Evolutionary conservation across 92 coral and sea anemone genomes (phyloP), one percentile per base, ranked within the genome.

Genomic region (Palythoa grandis): DNA sequence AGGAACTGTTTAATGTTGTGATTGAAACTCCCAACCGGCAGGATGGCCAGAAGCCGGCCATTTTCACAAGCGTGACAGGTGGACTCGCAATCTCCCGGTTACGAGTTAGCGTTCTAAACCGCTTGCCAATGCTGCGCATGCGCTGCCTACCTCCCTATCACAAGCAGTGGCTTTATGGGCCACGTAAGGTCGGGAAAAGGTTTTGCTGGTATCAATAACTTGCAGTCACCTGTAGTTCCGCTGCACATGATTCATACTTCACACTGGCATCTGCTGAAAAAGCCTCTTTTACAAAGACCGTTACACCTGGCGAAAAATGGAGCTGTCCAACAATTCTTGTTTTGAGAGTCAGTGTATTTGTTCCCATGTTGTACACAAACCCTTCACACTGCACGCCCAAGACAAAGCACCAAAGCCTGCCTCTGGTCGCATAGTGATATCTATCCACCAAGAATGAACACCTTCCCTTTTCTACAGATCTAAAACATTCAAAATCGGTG

Each of bases 281-380:
- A 19, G 56, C 77, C 47, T 38, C 47, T 20, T 43, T 72, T 24
- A 72, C 77, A 43, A 72, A 72, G 29, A 39, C 40, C 5, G 54
- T 20, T 24, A 72, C 47, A 16, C 77, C 56, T 16, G 77, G 77
- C 17, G 77, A 72, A 20, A 72, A 72, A 3, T 29, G 7, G 56
- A 72, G 76, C 40, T 43, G 11, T 6, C 77, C 77, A 11, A 5
- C 56, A 9, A 72, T 23, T 22, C 77, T 40, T 23, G 24, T 29
- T 24, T 72, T 72, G 14, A 72, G 77, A 16, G 77, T 40, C 16
- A 72, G 13, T 17, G 6, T 5, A 15, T 20, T 72, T 50, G 24
- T 72, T 24, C 77, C 77, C 77, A 72, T 72, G 37, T 72, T 72
- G 77, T 72, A 29, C 77, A 37, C 77, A 38, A 72, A 72, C 15